Base-by-base conservation (phyloP, 2,888 invertebrate species). In the Steromphala cineraria region DNA sequence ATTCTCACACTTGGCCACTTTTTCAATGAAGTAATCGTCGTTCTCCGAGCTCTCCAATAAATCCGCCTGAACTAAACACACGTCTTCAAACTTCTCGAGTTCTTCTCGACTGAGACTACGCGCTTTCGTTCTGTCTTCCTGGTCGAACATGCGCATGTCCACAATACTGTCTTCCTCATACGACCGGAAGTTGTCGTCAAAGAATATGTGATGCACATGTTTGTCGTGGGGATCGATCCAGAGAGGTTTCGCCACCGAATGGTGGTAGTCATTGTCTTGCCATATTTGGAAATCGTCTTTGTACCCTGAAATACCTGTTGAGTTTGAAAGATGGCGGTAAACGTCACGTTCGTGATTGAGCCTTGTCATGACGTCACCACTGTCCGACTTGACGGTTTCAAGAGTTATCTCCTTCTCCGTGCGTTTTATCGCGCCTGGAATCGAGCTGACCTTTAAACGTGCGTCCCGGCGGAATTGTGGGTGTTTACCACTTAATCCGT, bases 141-240 rank as follows among this genome's bases (percentile, higher is more conserved):
- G 75, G 78, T 89, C 86, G 77, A 91, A 89, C 80, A 90, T 75
- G 13, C 93, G 85, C 5, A 93, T 87, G 81, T 93, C 91, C 5
- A 93, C 90, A 71, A 93, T 93, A 81, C 91, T 93, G 84, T 93
- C 93, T 40, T 89, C 89, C 79, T 93, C 92, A 62, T 87, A 88
- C 5, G 90, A 86, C 46, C 93, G 85, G 78, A 92, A 90, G 82
- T 93, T 93, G 86, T 93, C 93, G 81, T 93, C 93, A 80, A 93
- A 93, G 80, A 93, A 87, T 62, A 93, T 93, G 81, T 93, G 93
- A 67, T 93, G 93, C 21, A 90, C 88, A 5, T 80, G 79, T 0
- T 78, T 21, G 78, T 92, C 91, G 46, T 79, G 84, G 0, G 89
- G 89, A 79, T 93, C 92, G 5, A 93, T 86, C 88, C 92, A 93